Percentiles rank a stretch among this genome's conserved stretches.
Evolutionary conservation across 2,888 invertebrate genomes (phyloP).

Genomic region (Frankliniella intonsa): DNA sequence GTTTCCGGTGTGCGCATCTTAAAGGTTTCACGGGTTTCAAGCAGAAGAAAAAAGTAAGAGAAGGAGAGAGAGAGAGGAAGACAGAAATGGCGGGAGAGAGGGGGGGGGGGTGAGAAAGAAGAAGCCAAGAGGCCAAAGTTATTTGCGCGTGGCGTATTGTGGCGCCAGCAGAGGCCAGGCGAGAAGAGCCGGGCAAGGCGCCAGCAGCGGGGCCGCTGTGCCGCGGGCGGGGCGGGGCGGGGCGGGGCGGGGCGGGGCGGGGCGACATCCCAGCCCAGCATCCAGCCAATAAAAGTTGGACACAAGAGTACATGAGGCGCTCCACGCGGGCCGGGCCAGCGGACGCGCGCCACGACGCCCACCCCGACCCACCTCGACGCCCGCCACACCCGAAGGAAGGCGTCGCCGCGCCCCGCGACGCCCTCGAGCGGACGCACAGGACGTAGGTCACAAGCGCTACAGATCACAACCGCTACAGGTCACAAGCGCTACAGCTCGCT

Average conservation of each 20-base stretch:
- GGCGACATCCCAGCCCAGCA: not conserved
- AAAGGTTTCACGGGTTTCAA: not conserved
- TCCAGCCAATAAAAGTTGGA: slow-evolving; percentile 26
- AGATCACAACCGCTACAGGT: too few species aligned
- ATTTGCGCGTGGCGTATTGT: not conserved
- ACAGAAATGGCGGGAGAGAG: not conserved
- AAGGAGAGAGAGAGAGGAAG: not conserved
- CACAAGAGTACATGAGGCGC: slow-evolving; percentile 22
- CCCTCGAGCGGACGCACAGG: too few species aligned
- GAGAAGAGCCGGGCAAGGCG: not conserved
- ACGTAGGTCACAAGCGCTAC: too few species aligned
- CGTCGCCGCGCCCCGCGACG: not conserved
- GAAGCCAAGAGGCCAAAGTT: too few species aligned
- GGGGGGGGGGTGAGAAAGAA: not conserved
- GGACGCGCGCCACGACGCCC: too few species aligned
- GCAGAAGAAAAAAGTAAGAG: not conserved
- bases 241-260: not conserved
- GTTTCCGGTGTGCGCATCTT: slow-evolving; percentile 12
- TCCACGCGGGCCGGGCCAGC: not conserved
- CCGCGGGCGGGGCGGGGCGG: not conserved
- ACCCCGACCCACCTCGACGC: not conserved
- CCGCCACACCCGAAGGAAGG: not conserved
- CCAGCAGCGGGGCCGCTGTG: not conserved
- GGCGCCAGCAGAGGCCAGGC: slow-evolving; percentile 7
- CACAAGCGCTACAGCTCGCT: too few species aligned